Conservation (phyloP, 2,113 vertebrate species). For the Erythrocercus mccallii region DNA sequence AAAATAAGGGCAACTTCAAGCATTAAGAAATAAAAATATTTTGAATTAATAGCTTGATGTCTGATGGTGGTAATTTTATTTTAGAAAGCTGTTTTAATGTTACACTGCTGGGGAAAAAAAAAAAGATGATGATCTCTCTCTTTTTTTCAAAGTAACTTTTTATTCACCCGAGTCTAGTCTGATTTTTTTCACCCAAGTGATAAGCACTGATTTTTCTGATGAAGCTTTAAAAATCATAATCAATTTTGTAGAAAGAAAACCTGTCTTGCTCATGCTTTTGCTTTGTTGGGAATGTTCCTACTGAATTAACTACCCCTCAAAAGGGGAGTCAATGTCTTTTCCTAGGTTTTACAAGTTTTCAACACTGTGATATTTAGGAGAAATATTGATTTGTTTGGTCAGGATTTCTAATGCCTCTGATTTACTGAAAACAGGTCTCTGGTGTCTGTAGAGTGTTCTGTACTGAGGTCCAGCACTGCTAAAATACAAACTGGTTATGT, state of each 20-base stretch:
- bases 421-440: background rate
- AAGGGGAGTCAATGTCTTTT: background rate
- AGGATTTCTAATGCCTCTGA: background rate
- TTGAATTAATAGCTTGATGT: background rate
- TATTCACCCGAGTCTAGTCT: background rate
- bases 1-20: background rate
- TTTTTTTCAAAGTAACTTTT: background rate
- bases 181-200: background rate
- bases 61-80: background rate
- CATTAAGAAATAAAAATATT: background rate
- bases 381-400: background rate
- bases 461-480: background rate
- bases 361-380: background rate
- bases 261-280: background rate
- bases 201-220: background rate
- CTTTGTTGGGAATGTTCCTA: background rate
- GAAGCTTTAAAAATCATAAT: background rate
- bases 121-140: background rate
- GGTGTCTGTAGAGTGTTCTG: background rate
- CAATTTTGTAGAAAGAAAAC: background rate
- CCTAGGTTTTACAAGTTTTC: background rate
- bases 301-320: background rate
- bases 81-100: background rate
- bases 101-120: background rate
- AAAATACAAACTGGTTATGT: background rate